These are phyloP conservation scores for Trichoplusia ni DNA, from an alignment of 1,140 invertebrate species.

Conservation along the genomic window DNA sequence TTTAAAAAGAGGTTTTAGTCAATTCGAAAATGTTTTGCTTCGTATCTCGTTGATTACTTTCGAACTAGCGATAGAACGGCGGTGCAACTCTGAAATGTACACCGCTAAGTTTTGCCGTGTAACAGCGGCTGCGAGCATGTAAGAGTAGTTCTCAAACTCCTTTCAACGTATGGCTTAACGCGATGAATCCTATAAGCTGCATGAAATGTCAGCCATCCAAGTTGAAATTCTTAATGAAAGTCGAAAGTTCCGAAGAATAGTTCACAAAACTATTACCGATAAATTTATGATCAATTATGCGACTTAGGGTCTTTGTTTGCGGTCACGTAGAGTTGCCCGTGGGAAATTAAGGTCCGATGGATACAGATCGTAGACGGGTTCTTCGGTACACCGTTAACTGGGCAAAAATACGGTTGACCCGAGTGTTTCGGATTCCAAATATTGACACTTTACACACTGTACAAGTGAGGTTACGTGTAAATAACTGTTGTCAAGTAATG, in stretches of 20 bases:
- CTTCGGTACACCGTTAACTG: slow-evolving; percentile 24
- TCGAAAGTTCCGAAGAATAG: slow-evolving; percentile 14
- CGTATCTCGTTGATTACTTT: slow-evolving; percentile 50
- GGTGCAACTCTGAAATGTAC: slow-evolving; percentile 36
- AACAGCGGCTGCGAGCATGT: slow-evolving; percentile 25
- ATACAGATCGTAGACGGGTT: slow-evolving; percentile 47
- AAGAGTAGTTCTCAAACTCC: slow-evolving; percentile 36
- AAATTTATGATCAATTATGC: slow-evolving; percentile 50
- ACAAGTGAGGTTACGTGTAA: too few relatives aligned
- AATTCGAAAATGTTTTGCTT: slow-evolving; percentile 48
- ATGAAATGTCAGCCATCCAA: slow-evolving; percentile 23
- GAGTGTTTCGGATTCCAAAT: neutral
- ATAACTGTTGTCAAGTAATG: too few relatives aligned
- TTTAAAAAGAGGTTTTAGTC: slow-evolving; percentile 37
- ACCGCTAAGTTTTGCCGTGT: slow-evolving; percentile 37
- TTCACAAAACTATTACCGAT: slow-evolving; percentile 42
- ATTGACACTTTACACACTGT: too few relatives aligned
- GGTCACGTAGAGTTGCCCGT: slow-evolving; percentile 44
- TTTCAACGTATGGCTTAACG: slow-evolving; percentile 30
- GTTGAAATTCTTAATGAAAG: slow-evolving; percentile 27
- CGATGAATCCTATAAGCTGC: slow-evolving; percentile 28
- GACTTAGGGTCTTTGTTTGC: slow-evolving; percentile 54
- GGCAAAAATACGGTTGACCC: slow-evolving; percentile 21
- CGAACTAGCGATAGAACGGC: slow-evolving; percentile 39
- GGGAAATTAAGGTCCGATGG: slow-evolving; percentile 60